Evolutionary conservation across 1,140 invertebrate species (phyloP), one percentile per base, ranked within the genome.

Genomic region (Macrobrachium nipponense): DNA sequence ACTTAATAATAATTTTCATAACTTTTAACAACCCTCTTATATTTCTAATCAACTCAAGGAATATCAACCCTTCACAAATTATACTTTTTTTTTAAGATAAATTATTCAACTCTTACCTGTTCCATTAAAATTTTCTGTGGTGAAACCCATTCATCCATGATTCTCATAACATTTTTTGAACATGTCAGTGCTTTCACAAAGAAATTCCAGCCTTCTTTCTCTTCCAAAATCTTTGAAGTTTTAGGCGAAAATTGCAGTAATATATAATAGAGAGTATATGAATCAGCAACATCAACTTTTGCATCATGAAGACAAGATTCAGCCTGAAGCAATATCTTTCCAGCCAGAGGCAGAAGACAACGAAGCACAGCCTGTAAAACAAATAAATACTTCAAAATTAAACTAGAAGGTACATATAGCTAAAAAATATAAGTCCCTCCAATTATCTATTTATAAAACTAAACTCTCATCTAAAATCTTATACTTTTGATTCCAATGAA

Each of bases 81-180:
- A 18, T 11, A 75, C 0, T 20, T n/a, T 36, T 58, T 60, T 18
- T 51, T 20, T 36, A 36, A 36, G 17, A 17, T 73, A 23, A 73
- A 36, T 36, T 10, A 73, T 2, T 36, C 51, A 10, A 51, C 8
- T 10, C 81, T 82, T 58, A 82, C 81, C 81, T 82, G 70, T 2
- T 75, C 17, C 70, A 82, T 73, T 72, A 82, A 61, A 14, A 82
- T n/a, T 44, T 72, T 62, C 17, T 82, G 81, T 36, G 81, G 81
- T 60, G 81, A 75, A 18, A 64, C 10, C 12, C 44, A 70, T 14
- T 59, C 72, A 62, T 73, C 20, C 6, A 82, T 15, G 20, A 36
- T 17, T 58, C 18, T 14, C 12, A 76, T 17, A 43, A 59, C 20
- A 11, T 27, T n/a, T 11, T 23, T 75, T 15, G 59, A 18, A 64